Percentiles rank a stretch among this genome's conserved stretches.
phyloP scores from a whole-genome alignment of 1,140 invertebrate species.

The Drosophila eugracilis region DNA sequence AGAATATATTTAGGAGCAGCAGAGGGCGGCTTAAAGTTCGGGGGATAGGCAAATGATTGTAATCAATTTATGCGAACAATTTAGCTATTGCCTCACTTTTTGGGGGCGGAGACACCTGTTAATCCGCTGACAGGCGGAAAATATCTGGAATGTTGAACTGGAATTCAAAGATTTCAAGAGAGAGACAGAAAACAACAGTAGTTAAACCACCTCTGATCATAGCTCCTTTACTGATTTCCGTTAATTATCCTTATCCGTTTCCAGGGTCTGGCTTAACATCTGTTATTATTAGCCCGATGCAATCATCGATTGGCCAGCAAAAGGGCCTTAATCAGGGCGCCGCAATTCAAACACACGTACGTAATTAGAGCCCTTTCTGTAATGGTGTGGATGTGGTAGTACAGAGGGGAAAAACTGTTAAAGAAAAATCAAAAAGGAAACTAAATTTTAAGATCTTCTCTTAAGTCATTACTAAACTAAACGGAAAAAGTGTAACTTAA shows the following conservation, averaged over 20 bases:
- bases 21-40: conserved; percentile 27
- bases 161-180: too few relatives aligned
- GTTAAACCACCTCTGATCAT: too few relatives aligned
- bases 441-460: too few relatives aligned
- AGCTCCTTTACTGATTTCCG: conserved; percentile 31
- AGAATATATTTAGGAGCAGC: conserved; percentile 17
- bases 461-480: too few relatives aligned
- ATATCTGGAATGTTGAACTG: conserved; percentile 18
- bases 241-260: conserved; percentile 70
- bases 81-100: conserved; percentile 25
- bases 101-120: conserved; percentile 53
- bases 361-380: conserved; percentile 64
- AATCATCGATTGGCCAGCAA: conserved; percentile 41
- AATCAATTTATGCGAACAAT: conserved; percentile 59
- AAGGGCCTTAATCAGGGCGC: conserved; percentile 37
- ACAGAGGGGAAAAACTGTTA: conserved; percentile 2
- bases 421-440: too few relatives aligned
- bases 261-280: conserved; percentile 51
- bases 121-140: conserved; percentile 49
- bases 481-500: too few relatives aligned
- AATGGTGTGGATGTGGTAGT: background rate
- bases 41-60: conserved; percentile 38
- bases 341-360: conserved; percentile 60
- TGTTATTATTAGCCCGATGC: conserved; percentile 57
- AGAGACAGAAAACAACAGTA: too few relatives aligned